Conservation (phyloP, 1,140 invertebrate genomes). For the Drosophila arizonae region DNA sequence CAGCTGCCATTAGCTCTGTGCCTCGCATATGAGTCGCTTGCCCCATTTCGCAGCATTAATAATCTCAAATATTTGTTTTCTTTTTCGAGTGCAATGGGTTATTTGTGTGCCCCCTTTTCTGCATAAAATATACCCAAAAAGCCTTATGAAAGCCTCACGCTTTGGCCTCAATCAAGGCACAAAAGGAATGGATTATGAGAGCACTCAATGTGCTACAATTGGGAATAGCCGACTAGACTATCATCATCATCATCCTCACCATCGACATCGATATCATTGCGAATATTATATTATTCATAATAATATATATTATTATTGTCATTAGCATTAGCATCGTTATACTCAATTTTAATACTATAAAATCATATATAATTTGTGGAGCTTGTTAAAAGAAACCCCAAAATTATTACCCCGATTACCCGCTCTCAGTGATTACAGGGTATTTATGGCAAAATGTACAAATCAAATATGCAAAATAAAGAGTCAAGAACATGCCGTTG, state of each 20-base stretch:
- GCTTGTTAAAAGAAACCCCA: no score
- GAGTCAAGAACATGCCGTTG: constrained; percentile 41
- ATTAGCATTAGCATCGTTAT: no score
- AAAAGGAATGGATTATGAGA: constrained; percentile 24
- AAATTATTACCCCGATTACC: no score
- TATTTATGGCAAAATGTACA: constrained; percentile 14
- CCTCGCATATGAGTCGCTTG: not conserved
- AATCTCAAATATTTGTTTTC: constrained; percentile 18
- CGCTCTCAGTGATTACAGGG: not conserved
- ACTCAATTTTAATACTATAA: no score
- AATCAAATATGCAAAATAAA: constrained; percentile 19
- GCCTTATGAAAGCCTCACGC: constrained; percentile 43
- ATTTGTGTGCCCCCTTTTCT: not conserved
- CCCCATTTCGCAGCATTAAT: constrained; percentile 17
- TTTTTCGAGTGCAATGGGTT: constrained; percentile 15
- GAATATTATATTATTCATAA: no score
- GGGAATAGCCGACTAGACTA: not conserved
- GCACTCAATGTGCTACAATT: not conserved
- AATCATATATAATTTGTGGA: no score
- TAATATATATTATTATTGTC: no score
- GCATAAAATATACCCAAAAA: not conserved
- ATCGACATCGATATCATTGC: no score
- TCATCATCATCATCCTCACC: not conserved
- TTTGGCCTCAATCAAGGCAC: constrained; percentile 62
- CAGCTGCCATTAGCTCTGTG: no score